Base-by-base conservation (phyloP, 92 coral and sea anemone species). In the Paragorgia papillata region DNA sequence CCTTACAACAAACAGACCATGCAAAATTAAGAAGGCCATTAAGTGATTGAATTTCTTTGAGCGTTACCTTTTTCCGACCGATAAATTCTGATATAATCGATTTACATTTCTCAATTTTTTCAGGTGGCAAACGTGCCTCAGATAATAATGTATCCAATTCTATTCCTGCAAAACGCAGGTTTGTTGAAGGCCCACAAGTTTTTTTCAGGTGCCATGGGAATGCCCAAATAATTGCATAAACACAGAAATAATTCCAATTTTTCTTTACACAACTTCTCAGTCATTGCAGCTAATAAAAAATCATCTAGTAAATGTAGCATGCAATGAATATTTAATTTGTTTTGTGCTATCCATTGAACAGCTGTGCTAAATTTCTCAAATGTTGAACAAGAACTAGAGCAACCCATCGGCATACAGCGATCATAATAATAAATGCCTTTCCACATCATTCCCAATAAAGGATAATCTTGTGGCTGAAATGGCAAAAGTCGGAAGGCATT, bases 161-260 rank as follows among this genome's bases (percentile, higher is more conserved):
- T 21, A 87, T 87, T n/a, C 85, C 85, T 1, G 85, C 83, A 75
- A 85, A 81, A 53, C 80, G 31, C 28, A 81, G 21, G 13, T 62
- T 73, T 1, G 79, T 57, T 17, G 83, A 25, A 1, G 89, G 82
- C n/a, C 89, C 85, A 25, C 76, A 83, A 18, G 90, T 87, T 53
- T 82, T n/a, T 75, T 28, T 82, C 84, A 7, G 81, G 90, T 7
- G 87, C 90, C 84, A 86, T 82, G 32, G 86, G 85, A 1, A 83
- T 74, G 66, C 88, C 81, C 59, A 86, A 40, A 54, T 40, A 73
- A 22, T 51, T 54, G 33, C 89, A 85, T 29, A 85, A 27, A 25
- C 37, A 62, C 24, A 85, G 34, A 76, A 86, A 86, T 53, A 69
- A 43, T 14, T 50, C 27, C 41, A 80, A 66, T 43, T 56, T 57